Evolutionary conservation across 2,888 invertebrate genomes (phyloP).

Genomic region (Phyllotreta striolata): DNA sequence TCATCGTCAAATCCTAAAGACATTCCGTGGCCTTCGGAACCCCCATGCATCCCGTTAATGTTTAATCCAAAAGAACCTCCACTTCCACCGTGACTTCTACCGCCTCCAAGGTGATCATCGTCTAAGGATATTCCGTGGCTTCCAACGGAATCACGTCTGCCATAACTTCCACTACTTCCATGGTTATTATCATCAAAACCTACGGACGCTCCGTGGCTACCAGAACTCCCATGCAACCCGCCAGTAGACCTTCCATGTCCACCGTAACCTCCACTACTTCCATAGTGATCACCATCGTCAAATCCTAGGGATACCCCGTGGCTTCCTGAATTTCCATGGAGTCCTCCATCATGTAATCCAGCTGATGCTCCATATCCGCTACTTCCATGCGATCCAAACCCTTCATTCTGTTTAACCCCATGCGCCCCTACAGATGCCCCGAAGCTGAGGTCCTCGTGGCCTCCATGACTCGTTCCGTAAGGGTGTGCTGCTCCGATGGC

Average conservation of each 20-base stretch:
- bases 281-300: background rate
- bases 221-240: no score
- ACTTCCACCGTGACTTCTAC: background rate
- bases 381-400: no score
- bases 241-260: no score
- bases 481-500: background rate
- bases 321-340: no score
- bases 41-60: background rate
- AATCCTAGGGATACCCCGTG: no score
- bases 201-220: background rate
- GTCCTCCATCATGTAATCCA: no score
- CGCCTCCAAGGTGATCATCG: background rate
- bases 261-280: conserved; percentile 5
- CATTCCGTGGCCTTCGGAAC: background rate
- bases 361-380: no score
- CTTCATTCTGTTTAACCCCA: no score
- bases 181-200: background rate
- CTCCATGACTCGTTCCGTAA: background rate
- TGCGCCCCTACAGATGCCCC: no score
- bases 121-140: no score
- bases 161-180: conserved; percentile 2
- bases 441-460: background rate
- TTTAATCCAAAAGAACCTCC: background rate
- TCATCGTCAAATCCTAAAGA: no score
- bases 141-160: background rate